Conservation (phyloP, 1,140 invertebrate species). For the Yoshiicerus persimilis region DNA sequence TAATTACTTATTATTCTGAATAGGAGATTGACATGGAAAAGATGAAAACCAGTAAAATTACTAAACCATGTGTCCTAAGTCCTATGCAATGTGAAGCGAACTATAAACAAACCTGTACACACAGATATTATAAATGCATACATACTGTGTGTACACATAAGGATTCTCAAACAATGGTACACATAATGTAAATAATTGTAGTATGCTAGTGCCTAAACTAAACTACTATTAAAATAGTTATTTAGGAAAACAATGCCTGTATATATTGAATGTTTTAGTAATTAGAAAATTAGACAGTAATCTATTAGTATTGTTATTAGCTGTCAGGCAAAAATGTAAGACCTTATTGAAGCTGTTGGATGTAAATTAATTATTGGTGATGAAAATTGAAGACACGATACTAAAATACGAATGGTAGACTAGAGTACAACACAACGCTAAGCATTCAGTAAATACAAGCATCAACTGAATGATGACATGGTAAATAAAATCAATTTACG, state of each 20-base stretch:
- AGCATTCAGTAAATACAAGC: neutral
- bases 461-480: neutral
- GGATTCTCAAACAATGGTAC: neutral
- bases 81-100: too few species aligned
- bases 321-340: neutral
- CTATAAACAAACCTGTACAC: too few species aligned
- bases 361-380: neutral
- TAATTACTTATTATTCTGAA: too few species aligned
- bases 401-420: neutral
- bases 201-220: neutral
- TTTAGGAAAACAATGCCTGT: neutral
- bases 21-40: too few species aligned
- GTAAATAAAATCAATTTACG: neutral
- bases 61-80: too few species aligned
- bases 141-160: neutral
- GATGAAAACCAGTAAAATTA: too few species aligned
- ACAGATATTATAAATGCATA: too few species aligned
- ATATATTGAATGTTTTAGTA: neutral
- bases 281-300: neutral
- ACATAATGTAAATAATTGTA: neutral
- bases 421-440: neutral
- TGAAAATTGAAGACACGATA: neutral
- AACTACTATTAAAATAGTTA: too few species aligned
- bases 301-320: neutral
- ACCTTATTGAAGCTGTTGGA: neutral